phyloP scores from a whole-genome alignment of 2,113 vertebrate genomes.

The Phainopepla nitens region DNA sequence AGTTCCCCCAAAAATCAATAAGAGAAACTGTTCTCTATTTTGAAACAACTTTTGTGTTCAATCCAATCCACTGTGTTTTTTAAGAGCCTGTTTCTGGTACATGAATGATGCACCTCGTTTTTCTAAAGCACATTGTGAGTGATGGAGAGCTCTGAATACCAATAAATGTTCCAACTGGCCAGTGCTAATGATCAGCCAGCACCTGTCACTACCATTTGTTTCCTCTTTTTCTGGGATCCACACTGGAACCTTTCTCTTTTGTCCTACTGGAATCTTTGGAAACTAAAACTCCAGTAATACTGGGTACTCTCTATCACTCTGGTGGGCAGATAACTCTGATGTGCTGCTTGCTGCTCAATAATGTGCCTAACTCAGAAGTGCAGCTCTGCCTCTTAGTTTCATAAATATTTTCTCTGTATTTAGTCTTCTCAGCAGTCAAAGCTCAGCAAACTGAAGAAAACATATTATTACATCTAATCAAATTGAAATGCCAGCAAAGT shows the following conservation, averaged over 20 bases:
- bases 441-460: slow-evolving; percentile 40
- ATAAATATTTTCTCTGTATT: slow-evolving; percentile 38
- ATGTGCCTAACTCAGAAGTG: slow-evolving; percentile 31
- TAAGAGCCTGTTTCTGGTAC: neutral
- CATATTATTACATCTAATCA: slow-evolving; percentile 46
- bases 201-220: slow-evolving; percentile 41
- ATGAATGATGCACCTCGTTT: neutral
- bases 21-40: neutral
- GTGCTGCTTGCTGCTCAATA: neutral
- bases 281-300: neutral
- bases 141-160: neutral
- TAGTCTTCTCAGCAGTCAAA: slow-evolving; percentile 35
- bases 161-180: slow-evolving; percentile 25
- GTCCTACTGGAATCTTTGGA: neutral
- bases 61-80: neutral
- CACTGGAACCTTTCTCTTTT: neutral
- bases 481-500: slow-evolving; percentile 32
- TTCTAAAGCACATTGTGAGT: neutral
- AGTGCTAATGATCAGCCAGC: neutral
- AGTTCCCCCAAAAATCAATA: neutral
- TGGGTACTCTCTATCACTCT: neutral
- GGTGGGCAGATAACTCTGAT: neutral
- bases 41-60: neutral
- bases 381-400: slow-evolving; percentile 22
- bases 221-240: neutral